Evolutionary conservation across 2,888 invertebrate genomes (phyloP).

Genomic region (Aspidapion aeneum): DNA sequence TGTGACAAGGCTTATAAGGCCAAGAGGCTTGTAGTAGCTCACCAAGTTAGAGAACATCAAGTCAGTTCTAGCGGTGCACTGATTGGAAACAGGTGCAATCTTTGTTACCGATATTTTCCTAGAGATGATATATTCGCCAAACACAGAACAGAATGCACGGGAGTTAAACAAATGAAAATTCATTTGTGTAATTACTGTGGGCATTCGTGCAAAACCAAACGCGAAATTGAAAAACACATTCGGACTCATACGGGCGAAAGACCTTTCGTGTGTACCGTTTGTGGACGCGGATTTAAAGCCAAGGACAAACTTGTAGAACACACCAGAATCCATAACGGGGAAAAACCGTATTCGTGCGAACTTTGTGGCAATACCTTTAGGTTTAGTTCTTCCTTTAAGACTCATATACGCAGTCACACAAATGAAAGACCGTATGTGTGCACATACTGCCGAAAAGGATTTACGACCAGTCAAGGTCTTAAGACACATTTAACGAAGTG

Average conservation of each 20-base stretch:
- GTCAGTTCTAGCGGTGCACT: conserved; percentile 46
- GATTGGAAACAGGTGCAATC: conserved; percentile 42
- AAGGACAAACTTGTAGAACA: conserved; percentile 36
- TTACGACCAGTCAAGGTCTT: conserved; percentile 44
- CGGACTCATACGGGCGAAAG: conserved; percentile 51
- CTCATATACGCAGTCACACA: conserved; percentile 37
- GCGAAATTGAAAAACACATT: conserved; percentile 28
- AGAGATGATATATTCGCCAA: conserved; percentile 44
- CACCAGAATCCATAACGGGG: conserved; percentile 40
- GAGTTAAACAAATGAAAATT: conserved; percentile 26
- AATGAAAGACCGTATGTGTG: conserved; percentile 41
- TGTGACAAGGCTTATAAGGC: no score
- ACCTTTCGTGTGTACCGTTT: conserved; percentile 42
- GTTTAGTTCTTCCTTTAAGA: conserved; percentile 35
- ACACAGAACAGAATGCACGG: conserved; percentile 45
- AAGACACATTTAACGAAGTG: no score
- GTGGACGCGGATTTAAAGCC: conserved; percentile 52
- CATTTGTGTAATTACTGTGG: conserved; percentile 39
- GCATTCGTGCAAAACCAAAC: conserved; percentile 34
- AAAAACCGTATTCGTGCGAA: no score
- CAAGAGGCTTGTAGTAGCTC: conserved; percentile 36
- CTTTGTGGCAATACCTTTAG: conserved; percentile 44
- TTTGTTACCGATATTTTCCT: conserved; percentile 38
- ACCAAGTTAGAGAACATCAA: conserved; percentile 47
- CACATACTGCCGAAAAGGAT: conserved; percentile 36